phyloP scores from a whole-genome alignment of 2,888 invertebrate species.

The Taenaris catops region DNA sequence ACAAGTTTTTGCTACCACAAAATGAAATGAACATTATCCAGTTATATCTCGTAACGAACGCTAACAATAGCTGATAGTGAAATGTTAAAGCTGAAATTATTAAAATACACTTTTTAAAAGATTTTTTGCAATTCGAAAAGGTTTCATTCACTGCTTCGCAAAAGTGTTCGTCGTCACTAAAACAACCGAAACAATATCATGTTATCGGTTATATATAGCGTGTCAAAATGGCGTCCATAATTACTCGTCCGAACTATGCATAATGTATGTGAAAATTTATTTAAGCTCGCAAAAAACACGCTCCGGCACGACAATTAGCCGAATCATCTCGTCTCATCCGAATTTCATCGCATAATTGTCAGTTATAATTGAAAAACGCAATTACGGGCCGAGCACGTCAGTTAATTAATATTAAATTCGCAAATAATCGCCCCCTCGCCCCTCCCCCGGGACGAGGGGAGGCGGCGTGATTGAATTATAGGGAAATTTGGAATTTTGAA shows the following conservation, averaged over 20 bases:
- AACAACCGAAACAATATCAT: background rate
- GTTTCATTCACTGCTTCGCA: background rate
- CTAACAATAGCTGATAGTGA: too few relatives aligned
- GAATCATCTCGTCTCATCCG: constrained; percentile 57
- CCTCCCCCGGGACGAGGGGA: constrained; percentile 50
- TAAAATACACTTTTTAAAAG: background rate
- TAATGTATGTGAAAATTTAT: constrained; percentile 13
- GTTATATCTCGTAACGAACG: too few relatives aligned
- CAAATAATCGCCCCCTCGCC: constrained; percentile 54
- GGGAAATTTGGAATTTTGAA: constrained; percentile 77
- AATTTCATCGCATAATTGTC: constrained; percentile 73
- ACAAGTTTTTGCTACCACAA: background rate
- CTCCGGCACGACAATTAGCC: constrained; percentile 52
- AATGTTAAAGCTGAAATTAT: too few relatives aligned
- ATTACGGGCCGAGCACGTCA: constrained; percentile 66
- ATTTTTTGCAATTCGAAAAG: background rate
- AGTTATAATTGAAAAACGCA: constrained; percentile 78
- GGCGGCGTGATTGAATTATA: constrained; percentile 72
- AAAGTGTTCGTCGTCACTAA: background rate
- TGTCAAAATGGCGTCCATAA: constrained; percentile 15
- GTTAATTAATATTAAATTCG: constrained; percentile 81
- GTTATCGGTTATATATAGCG: constrained; percentile 6
- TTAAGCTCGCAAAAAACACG: constrained; percentile 26
- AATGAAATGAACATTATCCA: too few relatives aligned
- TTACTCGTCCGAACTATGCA: constrained; percentile 16